A percentile compares a stretch with the other conserved stretches of the same genome.
Conservation (phyloP, 1,140 invertebrate species). For the Sycobia sp. region DNA sequence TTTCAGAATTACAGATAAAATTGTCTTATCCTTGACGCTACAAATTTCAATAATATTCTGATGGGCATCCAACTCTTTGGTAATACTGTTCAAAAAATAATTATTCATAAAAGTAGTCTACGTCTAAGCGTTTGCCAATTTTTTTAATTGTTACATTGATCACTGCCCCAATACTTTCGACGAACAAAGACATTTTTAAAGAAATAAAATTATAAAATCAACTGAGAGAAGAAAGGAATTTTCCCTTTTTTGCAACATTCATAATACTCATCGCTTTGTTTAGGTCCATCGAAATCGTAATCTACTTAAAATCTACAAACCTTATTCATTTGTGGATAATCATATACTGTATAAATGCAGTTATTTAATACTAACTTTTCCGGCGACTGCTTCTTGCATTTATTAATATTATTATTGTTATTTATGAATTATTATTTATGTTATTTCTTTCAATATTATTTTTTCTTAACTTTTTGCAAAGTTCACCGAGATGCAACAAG, state of each 20-base stretch:
- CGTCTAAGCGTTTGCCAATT: slow-evolving; percentile 21
- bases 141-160: background rate
- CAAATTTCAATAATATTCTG: too few relatives aligned
- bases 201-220: too few relatives aligned
- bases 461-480: slow-evolving; percentile 14
- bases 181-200: background rate
- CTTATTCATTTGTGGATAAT: slow-evolving; percentile 36
- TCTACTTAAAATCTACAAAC: slow-evolving; percentile 40
- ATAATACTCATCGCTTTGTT: slow-evolving; percentile 45
- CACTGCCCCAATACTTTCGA: slow-evolving; percentile 6
- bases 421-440: slow-evolving; percentile 22
- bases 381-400: slow-evolving; percentile 17
- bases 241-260: slow-evolving; percentile 36
- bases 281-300: slow-evolving; percentile 51
- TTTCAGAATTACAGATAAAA: too few relatives aligned
- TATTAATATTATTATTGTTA: slow-evolving; percentile 26
- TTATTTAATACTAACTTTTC: slow-evolving; percentile 47
- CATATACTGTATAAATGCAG: slow-evolving; percentile 46
- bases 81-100: slow-evolving; percentile 29
- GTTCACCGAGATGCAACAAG: slow-evolving; percentile 22
- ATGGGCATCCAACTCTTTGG: slow-evolving; percentile 34
- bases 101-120: slow-evolving; percentile 14
- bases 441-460: slow-evolving; percentile 14
- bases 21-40: too few relatives aligned
- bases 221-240: background rate